Conservation (phyloP, 2,797 vertebrate species). For the Epinephelus malabaricus region DNA sequence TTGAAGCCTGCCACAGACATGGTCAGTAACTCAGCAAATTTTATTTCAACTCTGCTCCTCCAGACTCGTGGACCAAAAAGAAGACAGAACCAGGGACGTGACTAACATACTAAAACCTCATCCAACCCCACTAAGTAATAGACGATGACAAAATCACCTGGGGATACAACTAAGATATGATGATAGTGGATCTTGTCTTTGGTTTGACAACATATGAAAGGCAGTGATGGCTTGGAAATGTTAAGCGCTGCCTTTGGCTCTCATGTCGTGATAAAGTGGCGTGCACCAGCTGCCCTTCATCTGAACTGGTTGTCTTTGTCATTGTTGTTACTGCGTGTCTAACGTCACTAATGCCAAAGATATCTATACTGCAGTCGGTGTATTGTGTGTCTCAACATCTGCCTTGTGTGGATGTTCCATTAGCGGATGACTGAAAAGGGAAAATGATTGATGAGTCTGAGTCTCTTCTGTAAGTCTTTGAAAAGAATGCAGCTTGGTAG, state of each 20-base stretch:
- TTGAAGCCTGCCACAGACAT: not conserved
- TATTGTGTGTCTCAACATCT: constrained; percentile 37
- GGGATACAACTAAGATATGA: constrained; percentile 42
- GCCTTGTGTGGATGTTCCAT: constrained; percentile 30
- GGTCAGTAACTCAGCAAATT: not conserved
- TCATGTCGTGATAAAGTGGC: constrained; percentile 35
- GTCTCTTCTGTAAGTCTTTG: constrained; percentile 29
- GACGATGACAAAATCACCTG: constrained; percentile 40
- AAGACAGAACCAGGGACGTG: constrained; percentile 11
- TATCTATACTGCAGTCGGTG: constrained; percentile 15
- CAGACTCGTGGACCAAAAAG: not conserved
- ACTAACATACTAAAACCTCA: constrained; percentile 29
- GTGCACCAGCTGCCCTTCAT: constrained; percentile 56
- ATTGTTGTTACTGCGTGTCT: constrained; percentile 29
- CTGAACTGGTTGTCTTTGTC: constrained; percentile 45
- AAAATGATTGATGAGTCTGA: constrained; percentile 39
- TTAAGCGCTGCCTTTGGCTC: constrained; percentile 57
- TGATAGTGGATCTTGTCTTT: constrained; percentile 27
- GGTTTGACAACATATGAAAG: constrained; percentile 33
- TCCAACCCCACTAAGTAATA: constrained; percentile 22
- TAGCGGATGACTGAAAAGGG: constrained; percentile 31
- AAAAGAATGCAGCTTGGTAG: constrained; percentile 20
- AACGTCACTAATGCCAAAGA: constrained; percentile 8
- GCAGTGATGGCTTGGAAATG: constrained; percentile 59
- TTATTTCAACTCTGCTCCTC: constrained; percentile 2